These are phyloP conservation scores for Cistogaster globosa DNA, from an alignment of 2,888 invertebrate species.

Conservation along the genomic window DNA sequence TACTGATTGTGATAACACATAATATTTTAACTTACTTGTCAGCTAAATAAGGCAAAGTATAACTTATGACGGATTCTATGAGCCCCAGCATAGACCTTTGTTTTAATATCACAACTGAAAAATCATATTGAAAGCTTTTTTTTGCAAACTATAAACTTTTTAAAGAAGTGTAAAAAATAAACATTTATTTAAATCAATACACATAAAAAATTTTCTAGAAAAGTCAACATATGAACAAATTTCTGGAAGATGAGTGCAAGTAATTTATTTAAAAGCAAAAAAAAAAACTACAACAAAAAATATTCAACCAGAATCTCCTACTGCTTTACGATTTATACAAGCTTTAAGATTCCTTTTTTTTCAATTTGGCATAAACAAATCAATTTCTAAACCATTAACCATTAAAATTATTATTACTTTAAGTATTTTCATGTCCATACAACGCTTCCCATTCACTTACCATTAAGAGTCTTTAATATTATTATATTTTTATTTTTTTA, in stretches of 20 bases:
- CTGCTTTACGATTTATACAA: constrained; percentile 19
- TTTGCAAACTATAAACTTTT: not conserved
- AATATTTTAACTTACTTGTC: too few species aligned
- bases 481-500: not conserved
- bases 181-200: constrained; percentile 1
- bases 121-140: not conserved
- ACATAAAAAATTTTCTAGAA: constrained; percentile 29
- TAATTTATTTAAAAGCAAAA: constrained; percentile 10
- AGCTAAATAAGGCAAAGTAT: too few species aligned
- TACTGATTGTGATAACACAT: too few species aligned
- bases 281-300: constrained; percentile 14
- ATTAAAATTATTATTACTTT: constrained; percentile 20
- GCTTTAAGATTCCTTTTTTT: constrained; percentile 38
- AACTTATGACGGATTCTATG: too few species aligned
- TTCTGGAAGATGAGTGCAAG: constrained; percentile 25
- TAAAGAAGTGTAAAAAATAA: not conserved
- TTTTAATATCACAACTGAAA: too few species aligned
- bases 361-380: constrained; percentile 48
- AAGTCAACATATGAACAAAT: constrained; percentile 35
- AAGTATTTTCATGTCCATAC: constrained; percentile 38
- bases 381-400: constrained; percentile 55
- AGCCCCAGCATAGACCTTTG: too few species aligned
- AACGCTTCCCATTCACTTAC: not conserved
- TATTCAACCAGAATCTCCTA: constrained; percentile 17
- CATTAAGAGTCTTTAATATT: constrained; percentile 33